Base-by-base conservation (phyloP, 2,113 vertebrate genomes). In the Myrmecophaga tridactyla region DNA sequence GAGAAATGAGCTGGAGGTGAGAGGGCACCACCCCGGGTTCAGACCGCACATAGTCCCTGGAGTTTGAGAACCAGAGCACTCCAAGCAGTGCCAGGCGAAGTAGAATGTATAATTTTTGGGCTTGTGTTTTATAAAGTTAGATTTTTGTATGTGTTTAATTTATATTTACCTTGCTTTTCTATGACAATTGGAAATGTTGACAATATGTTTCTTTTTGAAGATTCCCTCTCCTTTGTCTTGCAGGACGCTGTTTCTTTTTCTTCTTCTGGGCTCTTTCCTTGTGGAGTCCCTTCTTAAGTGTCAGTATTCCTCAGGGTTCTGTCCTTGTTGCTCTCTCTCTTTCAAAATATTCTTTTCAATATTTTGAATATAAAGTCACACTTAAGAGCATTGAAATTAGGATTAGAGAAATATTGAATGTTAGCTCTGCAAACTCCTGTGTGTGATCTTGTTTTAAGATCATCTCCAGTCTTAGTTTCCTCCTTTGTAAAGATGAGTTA, bases 401-500 rank as follows among this genome's bases (percentile, higher is more conserved):
- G 39, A 6, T 83, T 67, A 39, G 36, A 41, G 73, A 78, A 58
- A 43, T 48, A 62, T 72, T 73, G 27, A 86, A 14, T 69, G 36
- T 84, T 60, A 63, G 13, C 69, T 78, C 17, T 73, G 27, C 31
- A 13, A 53, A 23, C 84, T 84, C 23, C 77, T 53, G 39, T 58
- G 58, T 73, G 41, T 34, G 8, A 23, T 72, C 29, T 34, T 56
- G n/a, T 46, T n/a, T 48, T 80, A 29, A 27, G 46, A 48, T 48
- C 58, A 34, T 21, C 17, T 94, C 58, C 25, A 63, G 31, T 73
- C n/a, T 88, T 23, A 65, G 5, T 86, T 86, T 92, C 18, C 29
- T 97, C 17, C 25, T 46, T 46, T 76, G 20, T 72, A 60, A 93
- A 93, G 84, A 86, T 92, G 25, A 85, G 23, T 20, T 70, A 58